phyloP scores from a whole-genome alignment of 2,113 vertebrate genomes.

The Salvator merianae region DNA sequence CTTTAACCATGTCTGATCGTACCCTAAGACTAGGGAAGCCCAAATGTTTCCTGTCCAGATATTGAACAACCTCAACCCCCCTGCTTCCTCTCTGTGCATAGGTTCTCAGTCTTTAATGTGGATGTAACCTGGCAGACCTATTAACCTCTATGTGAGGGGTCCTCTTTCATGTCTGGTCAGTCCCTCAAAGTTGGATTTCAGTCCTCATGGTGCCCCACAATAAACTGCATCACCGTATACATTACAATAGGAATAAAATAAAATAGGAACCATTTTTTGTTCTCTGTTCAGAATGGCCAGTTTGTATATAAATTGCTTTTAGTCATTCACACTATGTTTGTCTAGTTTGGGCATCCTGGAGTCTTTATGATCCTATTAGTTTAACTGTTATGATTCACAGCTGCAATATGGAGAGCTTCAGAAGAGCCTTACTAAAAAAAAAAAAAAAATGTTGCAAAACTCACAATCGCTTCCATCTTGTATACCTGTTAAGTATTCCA shows the following conservation, averaged over 20 bases:
- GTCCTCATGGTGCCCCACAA: slow-evolving; percentile 31
- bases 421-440: not conserved
- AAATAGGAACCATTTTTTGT: no score
- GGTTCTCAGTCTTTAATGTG: no score
- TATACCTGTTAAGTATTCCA: not conserved
- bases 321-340: not conserved
- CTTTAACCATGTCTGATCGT: no score
- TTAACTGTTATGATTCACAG: not conserved
- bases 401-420: not conserved
- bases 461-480: not conserved
- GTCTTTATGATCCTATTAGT: not conserved
- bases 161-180: not conserved
- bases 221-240: not conserved
- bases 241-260: slow-evolving; percentile 20
- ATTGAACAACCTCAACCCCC: no score
- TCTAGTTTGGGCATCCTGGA: not conserved
- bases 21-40: no score
- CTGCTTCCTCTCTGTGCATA: no score
- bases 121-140: no score
- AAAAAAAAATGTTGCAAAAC: not conserved
- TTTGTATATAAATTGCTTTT: not conserved
- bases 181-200: slow-evolving; percentile 26
- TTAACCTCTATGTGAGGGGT: not conserved
- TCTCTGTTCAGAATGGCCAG: not conserved
- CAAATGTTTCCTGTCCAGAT: no score